A percentile compares a stretch with the other conserved stretches of the same genome.
Evolutionary conservation across 2,888 invertebrate species (phyloP).

Genomic region (Teleiodes luculella): DNA sequence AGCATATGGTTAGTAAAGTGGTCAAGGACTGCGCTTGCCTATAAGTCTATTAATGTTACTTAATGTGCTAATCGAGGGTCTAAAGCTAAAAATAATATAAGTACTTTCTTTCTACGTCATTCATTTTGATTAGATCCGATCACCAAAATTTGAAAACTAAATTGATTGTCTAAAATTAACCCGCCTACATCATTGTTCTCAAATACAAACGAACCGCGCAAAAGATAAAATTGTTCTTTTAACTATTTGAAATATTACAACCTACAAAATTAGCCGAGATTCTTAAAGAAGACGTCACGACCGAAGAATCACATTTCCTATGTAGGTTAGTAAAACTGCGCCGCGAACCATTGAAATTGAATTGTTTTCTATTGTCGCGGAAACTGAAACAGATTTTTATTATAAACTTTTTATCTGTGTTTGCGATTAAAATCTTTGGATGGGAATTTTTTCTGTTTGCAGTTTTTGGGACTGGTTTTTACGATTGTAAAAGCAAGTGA

Average conservation of each 20-base stretch:
- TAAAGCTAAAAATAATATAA: too few species aligned
- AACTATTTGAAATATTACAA: conserved; percentile 6
- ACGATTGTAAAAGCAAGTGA: background rate
- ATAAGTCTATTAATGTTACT: too few species aligned
- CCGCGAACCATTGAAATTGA: conserved; percentile 4
- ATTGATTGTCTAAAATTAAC: background rate
- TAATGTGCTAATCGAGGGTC: too few species aligned
- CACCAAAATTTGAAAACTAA: background rate
- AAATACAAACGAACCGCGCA: background rate
- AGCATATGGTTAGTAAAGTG: too few species aligned
- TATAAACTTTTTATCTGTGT: background rate
- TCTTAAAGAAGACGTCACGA: conserved; percentile 7
- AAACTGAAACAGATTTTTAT: background rate
- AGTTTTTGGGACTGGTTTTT: background rate
- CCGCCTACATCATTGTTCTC: background rate
- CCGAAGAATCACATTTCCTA: conserved; percentile 1
- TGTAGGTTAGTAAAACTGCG: conserved; percentile 8
- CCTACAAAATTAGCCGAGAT: conserved; percentile 5
- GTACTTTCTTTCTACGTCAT: background rate
- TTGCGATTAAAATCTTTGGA: background rate
- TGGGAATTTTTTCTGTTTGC: background rate
- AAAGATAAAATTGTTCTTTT: conserved; percentile 4
- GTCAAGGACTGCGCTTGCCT: too few species aligned
- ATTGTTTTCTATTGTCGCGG: conserved; percentile 5
- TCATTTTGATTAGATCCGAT: background rate